A percentile compares a stretch with the other conserved stretches of the same genome.
Conservation (phyloP, 2,113 vertebrate species). For the Pelmatolapia mariae region DNA sequence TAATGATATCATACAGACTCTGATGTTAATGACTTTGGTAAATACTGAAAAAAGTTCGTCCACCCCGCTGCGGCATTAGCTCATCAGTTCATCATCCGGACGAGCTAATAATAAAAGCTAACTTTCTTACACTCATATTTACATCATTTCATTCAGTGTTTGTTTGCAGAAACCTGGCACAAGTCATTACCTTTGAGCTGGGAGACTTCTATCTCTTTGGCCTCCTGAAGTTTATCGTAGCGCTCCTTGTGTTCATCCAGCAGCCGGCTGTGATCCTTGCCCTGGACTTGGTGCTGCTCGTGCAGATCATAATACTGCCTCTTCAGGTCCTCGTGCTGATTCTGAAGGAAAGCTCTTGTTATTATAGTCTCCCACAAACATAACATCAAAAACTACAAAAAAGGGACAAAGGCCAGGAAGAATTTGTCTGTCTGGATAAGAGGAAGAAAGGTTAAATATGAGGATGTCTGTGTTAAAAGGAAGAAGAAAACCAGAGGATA, state of each 20-base stretch:
- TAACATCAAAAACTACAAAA: not conserved
- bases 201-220: constrained; percentile 83
- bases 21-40: not conserved
- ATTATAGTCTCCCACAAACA: not conserved
- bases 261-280: constrained; percentile 81
- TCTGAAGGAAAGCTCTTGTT: constrained; percentile 64
- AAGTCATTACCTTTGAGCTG: constrained; percentile 85
- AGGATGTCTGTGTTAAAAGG: not conserved
- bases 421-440: not conserved
- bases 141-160: not conserved
- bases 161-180: not conserved
- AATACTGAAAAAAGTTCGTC: not conserved
- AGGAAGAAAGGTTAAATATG: not conserved
- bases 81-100: not conserved
- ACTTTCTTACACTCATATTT: not conserved
- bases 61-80: not conserved
- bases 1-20: not conserved
- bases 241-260: constrained; percentile 84
- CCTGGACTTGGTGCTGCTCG: constrained; percentile 82
- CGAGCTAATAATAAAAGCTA: not conserved
- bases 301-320: constrained; percentile 88
- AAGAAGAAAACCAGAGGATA: not conserved
- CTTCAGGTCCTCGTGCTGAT: constrained; percentile 93
- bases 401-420: not conserved
- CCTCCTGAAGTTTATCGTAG: constrained; percentile 82